These are phyloP conservation scores for Mus pahari DNA, from an alignment of 2,113 vertebrate genomes.

Conservation along the genomic window DNA sequence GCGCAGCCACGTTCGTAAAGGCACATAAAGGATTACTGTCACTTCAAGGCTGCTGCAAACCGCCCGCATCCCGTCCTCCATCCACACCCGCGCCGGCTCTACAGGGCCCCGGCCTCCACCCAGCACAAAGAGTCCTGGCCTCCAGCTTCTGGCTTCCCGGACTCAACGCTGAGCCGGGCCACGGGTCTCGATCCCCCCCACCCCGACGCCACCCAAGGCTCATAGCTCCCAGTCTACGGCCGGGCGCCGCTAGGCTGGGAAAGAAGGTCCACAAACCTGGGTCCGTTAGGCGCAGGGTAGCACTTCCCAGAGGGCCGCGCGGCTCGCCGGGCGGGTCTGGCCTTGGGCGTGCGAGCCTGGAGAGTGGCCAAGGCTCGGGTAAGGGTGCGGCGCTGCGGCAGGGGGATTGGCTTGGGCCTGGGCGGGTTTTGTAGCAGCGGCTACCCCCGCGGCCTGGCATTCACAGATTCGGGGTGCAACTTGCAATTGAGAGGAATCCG, in stretches of 20 bases:
- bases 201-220: neutral
- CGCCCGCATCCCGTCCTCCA: neutral
- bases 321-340: neutral
- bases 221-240: neutral
- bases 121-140: neutral
- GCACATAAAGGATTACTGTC: neutral
- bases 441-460: no score
- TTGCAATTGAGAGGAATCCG: neutral
- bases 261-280: neutral
- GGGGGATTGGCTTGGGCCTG: neutral
- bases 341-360: neutral
- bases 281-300: slow-evolving; percentile 16
- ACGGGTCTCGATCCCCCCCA: neutral
- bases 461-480: neutral
- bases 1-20: neutral
- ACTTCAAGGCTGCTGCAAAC: neutral
- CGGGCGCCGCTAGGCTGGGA: fast-evolving
- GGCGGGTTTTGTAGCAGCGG: neutral
- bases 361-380: neutral
- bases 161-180: slow-evolving; percentile 43
- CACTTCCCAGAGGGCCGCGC: slow-evolving; percentile 69
- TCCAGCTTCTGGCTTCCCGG: neutral
- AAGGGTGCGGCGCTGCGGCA: neutral
- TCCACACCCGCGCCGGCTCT: neutral
- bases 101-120: neutral